Conservation (phyloP, 2,888 invertebrate species). For the Sclerodermus sp. region DNA sequence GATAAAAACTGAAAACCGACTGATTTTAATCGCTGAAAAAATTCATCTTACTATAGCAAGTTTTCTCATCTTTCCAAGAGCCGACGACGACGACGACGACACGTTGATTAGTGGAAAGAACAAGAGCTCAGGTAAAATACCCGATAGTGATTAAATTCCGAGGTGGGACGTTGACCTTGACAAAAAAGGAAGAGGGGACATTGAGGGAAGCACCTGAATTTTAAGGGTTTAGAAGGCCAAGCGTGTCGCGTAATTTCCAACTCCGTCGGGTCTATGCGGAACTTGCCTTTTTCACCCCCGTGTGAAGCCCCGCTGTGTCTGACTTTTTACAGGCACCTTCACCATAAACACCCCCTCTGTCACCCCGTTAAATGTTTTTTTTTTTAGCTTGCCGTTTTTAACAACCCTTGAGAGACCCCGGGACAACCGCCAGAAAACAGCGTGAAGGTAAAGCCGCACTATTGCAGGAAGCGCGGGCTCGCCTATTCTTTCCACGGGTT, state of each 20-base stretch:
- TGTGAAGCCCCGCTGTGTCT: constrained; percentile 12
- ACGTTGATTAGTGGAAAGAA: too few relatives aligned
- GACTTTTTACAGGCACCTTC: constrained; percentile 29
- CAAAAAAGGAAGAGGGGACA: too few relatives aligned
- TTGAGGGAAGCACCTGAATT: too few relatives aligned
- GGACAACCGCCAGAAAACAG: constrained; percentile 11
- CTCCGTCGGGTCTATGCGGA: constrained; percentile 21
- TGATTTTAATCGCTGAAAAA: too few relatives aligned
- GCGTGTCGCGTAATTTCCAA: constrained; percentile 7
- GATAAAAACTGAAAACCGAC: too few relatives aligned
- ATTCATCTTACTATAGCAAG: too few relatives aligned
- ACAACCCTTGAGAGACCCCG: constrained; percentile 52
- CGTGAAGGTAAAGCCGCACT: constrained; percentile 45
- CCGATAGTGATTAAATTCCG: too few relatives aligned
- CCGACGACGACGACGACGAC: too few relatives aligned
- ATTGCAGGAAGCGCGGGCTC: constrained; percentile 51
- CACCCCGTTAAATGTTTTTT: constrained; percentile 52
- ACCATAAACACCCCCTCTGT: constrained; percentile 39
- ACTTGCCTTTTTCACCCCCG: constrained; percentile 27
- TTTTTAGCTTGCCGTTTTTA: constrained; percentile 45
- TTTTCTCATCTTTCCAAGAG: too few relatives aligned
- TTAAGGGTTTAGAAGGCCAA: neutral
- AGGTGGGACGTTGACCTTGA: too few relatives aligned
- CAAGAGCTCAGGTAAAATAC: too few relatives aligned
- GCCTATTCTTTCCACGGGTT: constrained; percentile 37